Percentiles rank a stretch among this genome's conserved stretches.
These are phyloP conservation scores for Charina bottae DNA, from an alignment of 2,113 vertebrate genomes.

Conservation along the genomic window DNA sequence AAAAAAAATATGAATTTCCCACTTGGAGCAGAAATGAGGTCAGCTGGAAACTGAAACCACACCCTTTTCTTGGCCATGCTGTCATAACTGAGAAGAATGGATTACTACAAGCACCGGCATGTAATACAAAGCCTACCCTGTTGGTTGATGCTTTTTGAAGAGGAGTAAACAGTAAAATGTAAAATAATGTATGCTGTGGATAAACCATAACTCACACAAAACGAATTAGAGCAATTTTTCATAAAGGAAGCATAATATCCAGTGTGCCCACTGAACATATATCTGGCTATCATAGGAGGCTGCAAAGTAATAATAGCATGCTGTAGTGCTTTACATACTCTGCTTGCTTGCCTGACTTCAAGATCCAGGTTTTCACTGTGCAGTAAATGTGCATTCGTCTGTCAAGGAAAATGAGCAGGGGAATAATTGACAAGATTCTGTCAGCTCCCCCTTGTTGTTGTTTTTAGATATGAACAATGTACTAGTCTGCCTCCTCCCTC, in stretches of 20 bases:
- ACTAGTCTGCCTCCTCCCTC: too few relatives aligned
- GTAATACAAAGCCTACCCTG: not conserved
- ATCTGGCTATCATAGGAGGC: not conserved
- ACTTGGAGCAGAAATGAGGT: slow-evolving; percentile 3
- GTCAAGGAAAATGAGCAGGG: not conserved
- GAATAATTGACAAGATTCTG: too few relatives aligned
- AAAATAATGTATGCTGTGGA: not conserved
- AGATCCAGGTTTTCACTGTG: not conserved
- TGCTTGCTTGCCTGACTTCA: not conserved
- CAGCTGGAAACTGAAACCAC: slow-evolving; percentile 15
- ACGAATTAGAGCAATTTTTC: not conserved
- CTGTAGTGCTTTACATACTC: not conserved
- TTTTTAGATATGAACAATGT: too few relatives aligned
- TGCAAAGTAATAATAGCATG: not conserved
- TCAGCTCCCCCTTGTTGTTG: too few relatives aligned
- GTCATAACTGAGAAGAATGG: not conserved
- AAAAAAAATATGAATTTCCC: slow-evolving; percentile 21
- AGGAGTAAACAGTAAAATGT: not conserved
- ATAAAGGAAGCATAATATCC: not conserved
- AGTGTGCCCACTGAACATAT: not conserved
- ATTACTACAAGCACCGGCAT: not conserved
- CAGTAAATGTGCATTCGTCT: not conserved
- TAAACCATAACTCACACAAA: not conserved
- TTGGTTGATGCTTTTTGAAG: not conserved
- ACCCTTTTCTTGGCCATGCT: not conserved